These are phyloP conservation scores for Steatocranus sp. DNA, from an alignment of 2,797 vertebrate genomes.

Conservation along the genomic window DNA sequence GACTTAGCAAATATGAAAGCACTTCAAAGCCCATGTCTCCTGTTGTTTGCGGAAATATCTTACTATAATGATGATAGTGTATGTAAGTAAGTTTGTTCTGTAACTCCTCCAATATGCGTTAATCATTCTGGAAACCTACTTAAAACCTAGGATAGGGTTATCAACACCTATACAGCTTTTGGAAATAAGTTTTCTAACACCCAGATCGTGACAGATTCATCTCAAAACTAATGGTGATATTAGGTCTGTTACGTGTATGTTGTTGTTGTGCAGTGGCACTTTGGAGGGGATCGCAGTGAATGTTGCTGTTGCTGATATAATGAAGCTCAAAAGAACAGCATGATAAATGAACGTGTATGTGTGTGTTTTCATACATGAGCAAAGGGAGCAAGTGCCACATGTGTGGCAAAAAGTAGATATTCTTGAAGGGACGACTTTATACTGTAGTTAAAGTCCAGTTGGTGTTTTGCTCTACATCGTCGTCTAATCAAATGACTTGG, in stretches of 20 bases:
- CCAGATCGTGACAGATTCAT: not conserved
- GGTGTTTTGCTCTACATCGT: not conserved
- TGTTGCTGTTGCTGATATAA: not conserved
- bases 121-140: not conserved
- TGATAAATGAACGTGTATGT: not conserved
- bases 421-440: not conserved
- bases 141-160: not conserved
- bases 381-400: not conserved
- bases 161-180: not conserved
- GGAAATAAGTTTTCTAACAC: not conserved
- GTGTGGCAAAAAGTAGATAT: not conserved
- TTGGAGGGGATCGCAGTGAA: not conserved
- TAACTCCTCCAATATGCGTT: not conserved
- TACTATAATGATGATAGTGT: not conserved
- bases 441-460: not conserved
- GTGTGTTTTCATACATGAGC: not conserved
- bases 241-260: rapidly evolving
- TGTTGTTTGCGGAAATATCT: not conserved
- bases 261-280: not conserved
- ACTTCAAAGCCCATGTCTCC: not conserved
- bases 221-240: not conserved
- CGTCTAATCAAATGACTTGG: not conserved
- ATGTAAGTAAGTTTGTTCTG: not conserved
- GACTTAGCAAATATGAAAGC: not conserved
- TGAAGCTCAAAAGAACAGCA: not conserved